Evolutionary conservation across 2,888 invertebrate genomes (phyloP), one percentile per base, ranked within the genome.

Genomic region (Tetragonisca angustula): DNA sequence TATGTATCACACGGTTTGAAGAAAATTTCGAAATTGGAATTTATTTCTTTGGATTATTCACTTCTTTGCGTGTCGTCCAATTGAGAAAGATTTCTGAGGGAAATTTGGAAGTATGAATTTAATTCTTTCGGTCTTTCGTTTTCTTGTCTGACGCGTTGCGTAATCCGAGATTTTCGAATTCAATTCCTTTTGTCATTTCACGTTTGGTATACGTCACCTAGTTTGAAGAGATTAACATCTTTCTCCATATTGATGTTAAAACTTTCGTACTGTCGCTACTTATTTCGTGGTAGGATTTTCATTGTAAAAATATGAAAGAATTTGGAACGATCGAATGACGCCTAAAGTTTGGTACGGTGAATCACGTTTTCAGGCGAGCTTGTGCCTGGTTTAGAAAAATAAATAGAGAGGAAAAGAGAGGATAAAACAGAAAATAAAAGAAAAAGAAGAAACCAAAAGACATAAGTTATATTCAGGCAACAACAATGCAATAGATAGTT

Each of bases 401-500:
- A 24, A 24, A 11, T 9, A 49, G 5, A 15, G 15, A 36, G 59
- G 50, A 32, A 27, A 11, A 17, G 21, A 43, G 9, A 32, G 50
- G 73, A 71, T 27, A 49, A 72, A 73, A 62, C 52, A 36, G 19
- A 36, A 6, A 54, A 17, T 32, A 24, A 15, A 24, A 59, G 24
- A 24, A n/a, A n/a, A n/a, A 15, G 61, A n/a, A 32, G 5, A 32
- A 67, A 61, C 2, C 61, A 65, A 75, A 71, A 61, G 52, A 21
- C 36, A 77, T 61, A 79, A 61, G 62, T 78, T 86, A 75, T 79
- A 76, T 88, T 88, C 82, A 81, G 68, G 87, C 89, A 88, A 83
- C 76, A 88, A 83, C 87, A 92, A 90, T 91, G 89, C 90, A 90
- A 92, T 91, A 90, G 89, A 88, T 90, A 90, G 86, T 87, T 87